A percentile compares a stretch with the other conserved stretches of the same genome.
Evolutionary conservation across 2,888 invertebrate genomes (phyloP).

Genomic region (Melinopterus prodromus): DNA sequence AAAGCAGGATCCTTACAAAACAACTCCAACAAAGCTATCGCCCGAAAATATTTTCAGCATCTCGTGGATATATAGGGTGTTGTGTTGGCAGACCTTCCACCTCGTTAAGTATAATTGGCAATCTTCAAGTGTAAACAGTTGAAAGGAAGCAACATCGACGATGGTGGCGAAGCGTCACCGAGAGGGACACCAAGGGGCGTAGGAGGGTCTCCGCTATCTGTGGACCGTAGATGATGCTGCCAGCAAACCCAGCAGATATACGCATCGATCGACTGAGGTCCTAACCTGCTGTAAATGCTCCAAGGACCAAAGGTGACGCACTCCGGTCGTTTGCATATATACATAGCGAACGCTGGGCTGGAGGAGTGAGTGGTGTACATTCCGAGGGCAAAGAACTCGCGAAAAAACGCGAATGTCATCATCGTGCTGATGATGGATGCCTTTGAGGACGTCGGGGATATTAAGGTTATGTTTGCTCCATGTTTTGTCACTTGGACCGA

Average conservation of each 20-base stretch:
- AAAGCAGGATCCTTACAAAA: no score
- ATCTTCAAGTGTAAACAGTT: constrained; percentile 4
- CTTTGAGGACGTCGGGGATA: background rate
- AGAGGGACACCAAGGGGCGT: background rate
- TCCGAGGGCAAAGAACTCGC: background rate
- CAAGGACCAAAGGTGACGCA: background rate
- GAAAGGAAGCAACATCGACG: background rate
- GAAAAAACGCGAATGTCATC: background rate
- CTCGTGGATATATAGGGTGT: background rate
- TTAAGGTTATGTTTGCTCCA: background rate
- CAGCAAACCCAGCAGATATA: background rate
- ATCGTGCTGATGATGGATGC: background rate
- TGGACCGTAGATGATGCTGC: background rate
- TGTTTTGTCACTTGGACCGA: background rate
- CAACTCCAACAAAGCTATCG: no score
- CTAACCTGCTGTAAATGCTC: background rate
- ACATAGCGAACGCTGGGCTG: background rate
- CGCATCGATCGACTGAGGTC: background rate
- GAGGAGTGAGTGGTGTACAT: background rate
- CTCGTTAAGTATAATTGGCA: background rate
- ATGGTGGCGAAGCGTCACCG: background rate
- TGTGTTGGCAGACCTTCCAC: background rate
- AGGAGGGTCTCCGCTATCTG: background rate
- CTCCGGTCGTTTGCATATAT: background rate
- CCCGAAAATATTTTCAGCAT: background rate